These are phyloP conservation scores for Aviceda subcristata DNA, from an alignment of 2,113 vertebrate genomes.

Conservation along the genomic window DNA sequence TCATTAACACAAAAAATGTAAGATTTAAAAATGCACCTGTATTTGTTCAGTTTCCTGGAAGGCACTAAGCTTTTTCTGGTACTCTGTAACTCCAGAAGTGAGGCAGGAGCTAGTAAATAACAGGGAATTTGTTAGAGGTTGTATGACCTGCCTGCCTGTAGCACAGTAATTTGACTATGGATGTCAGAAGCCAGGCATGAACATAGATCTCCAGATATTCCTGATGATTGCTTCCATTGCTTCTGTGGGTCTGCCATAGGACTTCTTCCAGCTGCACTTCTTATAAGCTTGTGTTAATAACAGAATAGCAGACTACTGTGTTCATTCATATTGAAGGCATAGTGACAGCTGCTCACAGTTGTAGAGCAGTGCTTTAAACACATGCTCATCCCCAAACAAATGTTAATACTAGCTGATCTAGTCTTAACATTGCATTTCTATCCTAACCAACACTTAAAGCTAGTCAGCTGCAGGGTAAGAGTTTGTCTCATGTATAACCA, in stretches of 20 bases:
- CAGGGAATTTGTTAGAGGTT: neutral
- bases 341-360: neutral
- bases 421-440: neutral
- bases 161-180: neutral
- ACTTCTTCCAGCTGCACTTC: neutral
- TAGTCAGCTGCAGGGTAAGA: neutral
- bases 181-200: neutral
- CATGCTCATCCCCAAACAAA: neutral
- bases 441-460: neutral
- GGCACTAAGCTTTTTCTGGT: neutral
- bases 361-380: neutral
- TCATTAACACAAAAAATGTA: neutral
- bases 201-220: neutral
- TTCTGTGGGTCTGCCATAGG: neutral
- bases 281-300: neutral
- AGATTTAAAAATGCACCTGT: neutral
- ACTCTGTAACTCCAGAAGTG: neutral
- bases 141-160: neutral
- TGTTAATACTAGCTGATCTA: neutral
- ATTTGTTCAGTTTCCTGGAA: neutral
- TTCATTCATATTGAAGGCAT: neutral
- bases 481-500: neutral
- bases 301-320: neutral
- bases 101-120: neutral
- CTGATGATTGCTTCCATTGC: neutral